These are phyloP conservation scores for Clavelina lepadiformis DNA, from an alignment of 23 tunicate species.

Conservation along the genomic window DNA sequence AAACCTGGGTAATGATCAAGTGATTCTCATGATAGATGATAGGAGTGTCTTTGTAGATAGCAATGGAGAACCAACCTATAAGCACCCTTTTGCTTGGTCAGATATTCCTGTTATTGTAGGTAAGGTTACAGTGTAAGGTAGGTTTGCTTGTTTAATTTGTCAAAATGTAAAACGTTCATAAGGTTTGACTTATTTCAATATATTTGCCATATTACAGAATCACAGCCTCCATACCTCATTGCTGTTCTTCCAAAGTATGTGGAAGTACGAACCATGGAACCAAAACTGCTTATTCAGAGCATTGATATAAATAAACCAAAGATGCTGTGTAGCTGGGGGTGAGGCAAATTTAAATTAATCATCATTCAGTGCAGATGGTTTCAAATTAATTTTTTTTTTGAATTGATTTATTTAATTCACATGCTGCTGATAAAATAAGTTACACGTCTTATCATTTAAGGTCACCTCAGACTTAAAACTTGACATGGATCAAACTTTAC, in stretches of 20 bases:
- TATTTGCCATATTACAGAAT: slow-evolving; percentile 14
- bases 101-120: slow-evolving; percentile 58
- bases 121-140: neutral
- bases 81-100: slow-evolving; percentile 60
- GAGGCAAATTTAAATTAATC: no score
- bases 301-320: slow-evolving; percentile 67
- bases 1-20: slow-evolving; percentile 27
- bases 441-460: no score
- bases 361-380: no score
- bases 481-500: no score
- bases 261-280: slow-evolving; percentile 82
- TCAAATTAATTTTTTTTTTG: no score
- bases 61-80: slow-evolving; percentile 49
- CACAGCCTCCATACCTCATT: slow-evolving; percentile 70
- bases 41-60: slow-evolving; percentile 61
- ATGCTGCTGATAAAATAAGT: no score
- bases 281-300: slow-evolving; percentile 65
- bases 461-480: no score
- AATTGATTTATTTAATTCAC: no score
- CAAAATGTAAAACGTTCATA: neutral
- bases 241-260: slow-evolving; percentile 61
- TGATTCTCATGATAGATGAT: slow-evolving; percentile 71
- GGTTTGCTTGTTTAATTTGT: no score
- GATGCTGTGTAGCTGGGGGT: slow-evolving; percentile 42
- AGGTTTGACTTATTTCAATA: neutral